Conservation (phyloP, 2,113 vertebrate genomes). For the Polypterus senegalus region DNA sequence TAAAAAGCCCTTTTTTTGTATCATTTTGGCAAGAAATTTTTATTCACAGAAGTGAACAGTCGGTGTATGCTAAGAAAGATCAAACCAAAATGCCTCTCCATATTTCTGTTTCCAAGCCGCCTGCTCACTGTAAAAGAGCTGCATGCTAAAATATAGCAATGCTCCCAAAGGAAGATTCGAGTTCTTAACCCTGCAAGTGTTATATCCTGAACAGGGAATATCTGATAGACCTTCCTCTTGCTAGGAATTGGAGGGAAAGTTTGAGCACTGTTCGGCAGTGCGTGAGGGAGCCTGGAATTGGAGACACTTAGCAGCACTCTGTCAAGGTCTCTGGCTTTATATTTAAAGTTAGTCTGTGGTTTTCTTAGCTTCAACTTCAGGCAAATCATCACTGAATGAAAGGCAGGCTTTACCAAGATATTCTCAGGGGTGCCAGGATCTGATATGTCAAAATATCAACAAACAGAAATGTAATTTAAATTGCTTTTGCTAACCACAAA, state of each 20-base stretch:
- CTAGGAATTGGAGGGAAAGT: not conserved
- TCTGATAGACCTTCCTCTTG: slow-evolving; percentile 6
- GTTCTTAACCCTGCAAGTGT: not conserved
- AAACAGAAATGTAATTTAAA: too few relatives aligned
- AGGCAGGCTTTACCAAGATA: too few relatives aligned
- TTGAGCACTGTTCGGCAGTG: not conserved
- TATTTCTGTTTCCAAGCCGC: too few relatives aligned
- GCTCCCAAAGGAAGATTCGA: not conserved
- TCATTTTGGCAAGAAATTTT: too few relatives aligned
- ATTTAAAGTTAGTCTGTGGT: not conserved
- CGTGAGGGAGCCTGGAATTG: not conserved
- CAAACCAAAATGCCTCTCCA: too few relatives aligned
- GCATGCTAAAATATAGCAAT: not conserved
- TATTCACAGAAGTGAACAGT: too few relatives aligned
- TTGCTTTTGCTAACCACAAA: too few relatives aligned
- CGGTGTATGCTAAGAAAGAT: too few relatives aligned
- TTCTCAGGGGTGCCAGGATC: too few relatives aligned
- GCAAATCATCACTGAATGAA: not conserved
- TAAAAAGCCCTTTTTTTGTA: too few relatives aligned
- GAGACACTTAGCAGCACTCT: not conserved
- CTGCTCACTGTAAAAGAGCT: not conserved
- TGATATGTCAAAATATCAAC: too few relatives aligned
- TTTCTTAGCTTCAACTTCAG: not conserved
- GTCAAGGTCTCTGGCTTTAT: not conserved
- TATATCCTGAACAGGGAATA: slow-evolving; percentile 3